Evolutionary conservation across 2,797 vertebrate species (phyloP).

Genomic region (Hippocampus kuda): DNA sequence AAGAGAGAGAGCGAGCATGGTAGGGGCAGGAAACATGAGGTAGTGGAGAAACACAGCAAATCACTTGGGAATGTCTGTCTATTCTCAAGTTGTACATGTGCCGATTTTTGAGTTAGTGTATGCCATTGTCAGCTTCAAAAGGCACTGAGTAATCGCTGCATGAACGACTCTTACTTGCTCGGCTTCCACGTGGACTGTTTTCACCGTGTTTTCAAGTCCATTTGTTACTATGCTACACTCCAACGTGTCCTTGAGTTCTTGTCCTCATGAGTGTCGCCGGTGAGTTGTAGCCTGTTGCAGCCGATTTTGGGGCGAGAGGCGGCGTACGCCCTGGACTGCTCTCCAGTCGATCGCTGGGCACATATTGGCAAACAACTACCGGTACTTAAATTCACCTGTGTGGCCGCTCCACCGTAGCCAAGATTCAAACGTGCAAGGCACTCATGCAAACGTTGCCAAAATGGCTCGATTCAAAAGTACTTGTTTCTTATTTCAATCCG

Average conservation of each 20-base stretch:
- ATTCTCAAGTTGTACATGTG: constrained; percentile 2
- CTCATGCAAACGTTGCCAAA: too few species aligned
- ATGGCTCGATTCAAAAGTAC: too few species aligned
- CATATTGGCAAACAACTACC: too few species aligned
- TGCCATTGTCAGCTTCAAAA: neutral
- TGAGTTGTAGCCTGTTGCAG: too few species aligned
- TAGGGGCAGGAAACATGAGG: constrained; percentile 6
- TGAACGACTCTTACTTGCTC: neutral
- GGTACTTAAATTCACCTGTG: too few species aligned
- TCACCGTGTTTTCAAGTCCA: neutral
- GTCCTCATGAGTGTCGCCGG: neutral
- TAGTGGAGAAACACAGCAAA: constrained; percentile 20
- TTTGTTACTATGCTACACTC: neutral
- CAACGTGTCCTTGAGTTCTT: too few species aligned
- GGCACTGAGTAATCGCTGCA: neutral
- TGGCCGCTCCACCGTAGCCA: too few species aligned
- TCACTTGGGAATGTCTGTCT: constrained; percentile 11
- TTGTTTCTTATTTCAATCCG: too few species aligned
- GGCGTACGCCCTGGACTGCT: too few species aligned
- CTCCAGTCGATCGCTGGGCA: too few species aligned
- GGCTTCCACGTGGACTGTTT: neutral
- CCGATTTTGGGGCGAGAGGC: too few species aligned
- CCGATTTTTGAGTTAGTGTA: neutral
- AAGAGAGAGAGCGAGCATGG: neutral
- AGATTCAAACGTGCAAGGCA: too few species aligned